These are phyloP conservation scores for Drosophila koepferae DNA, from an alignment of 2,888 invertebrate genomes.

Conservation along the genomic window DNA sequence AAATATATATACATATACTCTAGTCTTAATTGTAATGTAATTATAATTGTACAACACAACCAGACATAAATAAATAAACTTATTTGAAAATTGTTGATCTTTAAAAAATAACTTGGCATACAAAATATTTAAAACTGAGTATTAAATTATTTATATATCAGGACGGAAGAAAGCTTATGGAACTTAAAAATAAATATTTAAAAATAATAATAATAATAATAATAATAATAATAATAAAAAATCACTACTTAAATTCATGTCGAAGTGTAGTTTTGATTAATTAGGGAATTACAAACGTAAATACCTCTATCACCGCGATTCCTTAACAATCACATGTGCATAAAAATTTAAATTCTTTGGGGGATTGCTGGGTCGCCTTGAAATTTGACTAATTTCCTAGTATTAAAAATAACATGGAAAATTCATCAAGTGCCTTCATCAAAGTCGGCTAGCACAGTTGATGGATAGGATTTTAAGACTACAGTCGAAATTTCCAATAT, in stretches of 20 bases:
- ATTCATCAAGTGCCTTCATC: conserved; percentile 62
- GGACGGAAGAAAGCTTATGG: background rate
- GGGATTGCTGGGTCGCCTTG: conserved; percentile 41
- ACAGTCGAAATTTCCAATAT: conserved; percentile 34
- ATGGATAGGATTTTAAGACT: conserved; percentile 66
- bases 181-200: background rate
- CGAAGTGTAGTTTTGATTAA: conserved; percentile 45
- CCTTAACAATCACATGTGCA: conserved; percentile 61
- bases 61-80: conserved; percentile 63
- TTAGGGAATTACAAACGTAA: conserved; percentile 54
- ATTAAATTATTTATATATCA: background rate
- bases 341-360: conserved; percentile 24
- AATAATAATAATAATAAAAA: background rate
- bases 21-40: conserved; percentile 79
- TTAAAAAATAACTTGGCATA: background rate
- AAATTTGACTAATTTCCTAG: conserved; percentile 59
- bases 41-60: conserved; percentile 67
- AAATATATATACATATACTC: conserved; percentile 53
- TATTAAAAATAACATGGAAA: conserved; percentile 40
- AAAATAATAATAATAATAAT: background rate
- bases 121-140: no score
- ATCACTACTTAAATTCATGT: conserved; percentile 25
- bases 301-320: conserved; percentile 23
- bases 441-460: conserved; percentile 51
- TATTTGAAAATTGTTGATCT: conserved; percentile 48